Evolutionary conservation across 2,113 vertebrate genomes (phyloP).

Genomic region (Bagarius yarrelli): DNA sequence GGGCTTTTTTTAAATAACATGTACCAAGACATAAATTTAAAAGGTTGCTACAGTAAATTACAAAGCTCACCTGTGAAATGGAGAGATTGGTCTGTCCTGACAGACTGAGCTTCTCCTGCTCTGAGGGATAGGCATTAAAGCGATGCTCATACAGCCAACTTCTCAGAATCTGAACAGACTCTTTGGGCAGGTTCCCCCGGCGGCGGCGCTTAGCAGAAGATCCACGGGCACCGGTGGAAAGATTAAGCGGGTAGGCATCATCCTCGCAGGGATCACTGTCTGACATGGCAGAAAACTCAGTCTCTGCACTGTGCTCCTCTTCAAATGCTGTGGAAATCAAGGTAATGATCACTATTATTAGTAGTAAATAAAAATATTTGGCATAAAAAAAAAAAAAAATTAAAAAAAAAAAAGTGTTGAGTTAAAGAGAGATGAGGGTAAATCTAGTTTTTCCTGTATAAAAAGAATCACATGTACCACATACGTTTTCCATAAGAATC

Average conservation of each 20-base stretch:
- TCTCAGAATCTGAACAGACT: conserved; percentile 88
- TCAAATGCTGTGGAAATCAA: conserved; percentile 59
- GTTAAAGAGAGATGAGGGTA: no score
- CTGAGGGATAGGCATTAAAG: conserved; percentile 93
- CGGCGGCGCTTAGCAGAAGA: conserved; percentile 82
- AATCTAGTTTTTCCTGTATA: not conserved
- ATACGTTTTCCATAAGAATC: not conserved
- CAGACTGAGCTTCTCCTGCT: conserved; percentile 91
- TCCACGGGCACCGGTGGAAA: conserved; percentile 64
- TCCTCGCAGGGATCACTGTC: conserved; percentile 88
- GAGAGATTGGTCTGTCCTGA: conserved; percentile 89
- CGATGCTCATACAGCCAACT: conserved; percentile 94
- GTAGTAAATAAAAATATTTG: conserved; percentile 15
- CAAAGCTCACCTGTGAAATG: conserved; percentile 82
- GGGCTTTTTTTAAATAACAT: not conserved
- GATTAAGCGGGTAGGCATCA: conserved; percentile 78
- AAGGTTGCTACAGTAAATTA: not conserved
- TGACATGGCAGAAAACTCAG: conserved; percentile 77
- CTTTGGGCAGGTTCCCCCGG: conserved; percentile 94
- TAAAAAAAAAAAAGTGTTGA: not conserved
- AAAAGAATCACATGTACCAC: not conserved
- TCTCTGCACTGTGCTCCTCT: conserved; percentile 62
- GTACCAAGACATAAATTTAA: not conserved
- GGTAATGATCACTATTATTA: not conserved
- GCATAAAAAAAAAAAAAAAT: not conserved